phyloP scores from a whole-genome alignment of 2,113 vertebrate species.

The Typhlomys cinereus region DNA sequence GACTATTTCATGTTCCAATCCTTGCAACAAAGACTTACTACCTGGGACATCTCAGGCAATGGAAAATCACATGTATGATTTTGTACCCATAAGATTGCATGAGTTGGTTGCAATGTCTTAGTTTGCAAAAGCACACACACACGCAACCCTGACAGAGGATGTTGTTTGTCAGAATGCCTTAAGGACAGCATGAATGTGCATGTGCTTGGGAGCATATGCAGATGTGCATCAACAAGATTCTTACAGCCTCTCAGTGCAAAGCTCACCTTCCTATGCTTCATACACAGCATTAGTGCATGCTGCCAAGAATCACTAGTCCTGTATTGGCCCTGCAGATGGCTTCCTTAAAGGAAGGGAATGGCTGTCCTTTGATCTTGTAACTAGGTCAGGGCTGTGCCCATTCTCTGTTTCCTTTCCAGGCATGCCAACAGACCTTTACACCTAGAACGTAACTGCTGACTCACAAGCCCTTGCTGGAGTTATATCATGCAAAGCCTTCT shows the following conservation, averaged over 20 bases:
- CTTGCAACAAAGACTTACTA: conserved; percentile 77
- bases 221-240: not conserved
- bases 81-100: not conserved
- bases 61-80: not conserved
- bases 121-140: not conserved
- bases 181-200: not conserved
- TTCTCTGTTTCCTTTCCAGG: not conserved
- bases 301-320: not conserved
- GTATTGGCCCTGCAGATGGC: not conserved
- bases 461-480: not conserved
- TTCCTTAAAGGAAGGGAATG: not conserved
- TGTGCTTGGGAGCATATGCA: too few relatives aligned
- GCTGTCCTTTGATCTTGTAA: not conserved
- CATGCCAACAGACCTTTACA: not conserved
- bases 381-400: too few relatives aligned
- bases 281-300: not conserved
- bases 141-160: not conserved
- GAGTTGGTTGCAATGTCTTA: not conserved
- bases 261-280: not conserved
- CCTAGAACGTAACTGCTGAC: not conserved
- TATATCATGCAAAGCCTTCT: not conserved
- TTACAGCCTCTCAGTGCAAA: not conserved
- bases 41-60: conserved; percentile 39
- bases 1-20: conserved; percentile 51
- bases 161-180: not conserved